A percentile compares a stretch with the other conserved stretches of the same genome.
These are phyloP conservation scores for Anser cygnoides DNA, from an alignment of 2,113 vertebrate genomes.

Conservation along the genomic window DNA sequence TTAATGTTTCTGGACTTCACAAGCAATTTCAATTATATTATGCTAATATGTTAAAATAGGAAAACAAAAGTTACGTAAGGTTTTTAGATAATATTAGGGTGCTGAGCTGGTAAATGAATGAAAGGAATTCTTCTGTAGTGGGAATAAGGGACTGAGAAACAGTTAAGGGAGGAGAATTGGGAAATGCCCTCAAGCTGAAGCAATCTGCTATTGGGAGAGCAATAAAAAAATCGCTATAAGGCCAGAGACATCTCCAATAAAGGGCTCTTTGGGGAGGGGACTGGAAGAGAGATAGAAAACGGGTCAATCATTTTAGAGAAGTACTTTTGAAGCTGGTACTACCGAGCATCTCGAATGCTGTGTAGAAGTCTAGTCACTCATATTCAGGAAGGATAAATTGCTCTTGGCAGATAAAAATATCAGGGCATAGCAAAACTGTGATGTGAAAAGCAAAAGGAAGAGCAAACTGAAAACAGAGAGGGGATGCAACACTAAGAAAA, in stretches of 20 bases:
- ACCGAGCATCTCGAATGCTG: not conserved
- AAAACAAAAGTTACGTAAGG: conserved; percentile 20
- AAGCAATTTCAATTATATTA: conserved; percentile 55
- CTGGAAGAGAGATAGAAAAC: not conserved
- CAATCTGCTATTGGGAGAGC: not conserved
- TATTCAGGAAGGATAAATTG: not conserved
- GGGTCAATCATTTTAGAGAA: not conserved
- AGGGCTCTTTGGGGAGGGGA: not conserved
- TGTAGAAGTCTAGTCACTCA: not conserved
- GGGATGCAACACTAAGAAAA: not conserved
- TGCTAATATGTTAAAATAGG: conserved; percentile 42
- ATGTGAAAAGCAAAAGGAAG: not conserved
- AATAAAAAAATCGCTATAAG: not conserved
- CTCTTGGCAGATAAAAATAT: not conserved
- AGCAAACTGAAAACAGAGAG: not conserved
- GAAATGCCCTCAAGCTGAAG: not conserved
- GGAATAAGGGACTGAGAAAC: not conserved
- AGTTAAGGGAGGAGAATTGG: not conserved
- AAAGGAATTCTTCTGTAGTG: not conserved
- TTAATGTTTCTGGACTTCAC: conserved; percentile 43
- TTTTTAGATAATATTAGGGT: conserved; percentile 15
- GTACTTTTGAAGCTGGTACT: not conserved
- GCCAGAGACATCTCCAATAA: not conserved
- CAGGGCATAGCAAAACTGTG: not conserved
- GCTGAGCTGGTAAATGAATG: conserved; percentile 1